Percentiles rank a stretch among this genome's conserved stretches.
phyloP scores from a whole-genome alignment of 2,888 invertebrate genomes.

The Drosophila monieri region DNA sequence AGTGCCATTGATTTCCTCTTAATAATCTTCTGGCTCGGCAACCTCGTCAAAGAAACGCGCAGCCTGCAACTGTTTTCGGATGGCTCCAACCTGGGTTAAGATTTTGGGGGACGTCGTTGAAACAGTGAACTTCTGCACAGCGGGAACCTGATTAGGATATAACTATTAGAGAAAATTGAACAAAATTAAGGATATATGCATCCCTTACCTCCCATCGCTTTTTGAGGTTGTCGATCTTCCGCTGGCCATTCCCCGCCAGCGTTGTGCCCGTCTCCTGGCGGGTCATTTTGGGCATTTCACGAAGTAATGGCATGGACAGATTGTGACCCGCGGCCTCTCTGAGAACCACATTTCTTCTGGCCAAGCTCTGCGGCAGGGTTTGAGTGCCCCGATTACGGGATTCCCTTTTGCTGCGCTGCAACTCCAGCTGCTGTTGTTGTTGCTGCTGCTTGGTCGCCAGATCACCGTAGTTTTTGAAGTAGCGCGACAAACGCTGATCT shows the following conservation, averaged over 20 bases:
- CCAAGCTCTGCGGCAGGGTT: constrained; percentile 72
- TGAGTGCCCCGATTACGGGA: constrained; percentile 79
- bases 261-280: constrained; percentile 62
- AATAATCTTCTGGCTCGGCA: constrained; percentile 52
- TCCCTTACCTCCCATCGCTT: constrained; percentile 85
- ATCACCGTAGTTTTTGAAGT: constrained; percentile 82
- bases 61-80: constrained; percentile 87
- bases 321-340: constrained; percentile 80
- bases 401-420: constrained; percentile 67
- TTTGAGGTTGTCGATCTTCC: constrained; percentile 82
- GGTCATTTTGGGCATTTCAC: constrained; percentile 85
- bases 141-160: constrained; percentile 85
- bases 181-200: neutral
- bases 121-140: constrained; percentile 85
- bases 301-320: constrained; percentile 87
- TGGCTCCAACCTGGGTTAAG: constrained; percentile 88
- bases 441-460: constrained; percentile 58
- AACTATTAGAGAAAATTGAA: neutral
- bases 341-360: constrained; percentile 77
- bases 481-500: constrained; percentile 78
- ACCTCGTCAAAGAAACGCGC: constrained; percentile 85
- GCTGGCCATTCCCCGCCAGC: constrained; percentile 40
- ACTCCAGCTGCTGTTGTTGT: constrained; percentile 30
- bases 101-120: constrained; percentile 84
- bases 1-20: constrained; percentile 33